Base-by-base conservation (phyloP, 1,140 invertebrate species). In the Drosophila lacteicornis region DNA sequence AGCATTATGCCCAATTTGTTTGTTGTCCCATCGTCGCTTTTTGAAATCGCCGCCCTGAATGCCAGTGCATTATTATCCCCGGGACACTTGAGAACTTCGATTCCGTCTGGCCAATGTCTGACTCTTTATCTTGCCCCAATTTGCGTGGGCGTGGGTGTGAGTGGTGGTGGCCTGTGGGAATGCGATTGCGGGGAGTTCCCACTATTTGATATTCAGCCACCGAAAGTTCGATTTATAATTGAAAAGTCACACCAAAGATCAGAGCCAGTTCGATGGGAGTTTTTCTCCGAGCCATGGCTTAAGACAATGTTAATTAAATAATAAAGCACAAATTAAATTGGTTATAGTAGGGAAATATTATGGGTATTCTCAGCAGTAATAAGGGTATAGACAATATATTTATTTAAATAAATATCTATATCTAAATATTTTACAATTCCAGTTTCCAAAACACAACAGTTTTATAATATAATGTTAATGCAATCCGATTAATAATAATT, bases 1-100 rank as follows among this genome's bases (percentile, higher is more conserved):
- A 36, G 33, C 66, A 77, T 78, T 78, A 78, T 78, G 75, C 66
- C 75, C 76, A 79, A 79, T 79, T 79, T 79, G 76, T 79, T 79
- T 79, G 65, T 78, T 79, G 66, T 70, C 57, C 40, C 45, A 63
- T 38, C 33, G n/a, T 30, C 33, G 43, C 51, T 69, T 70, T 79
- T 79, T 79, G 30, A 78, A 78, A 71, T 57, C 53, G 45, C 76
- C 76, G 66, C 76, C 75, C 46, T 70, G 74, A 78, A 78, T 79
- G 75, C 74, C 74, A 77, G 47, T 70, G 59, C 57, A 76, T 77
- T 78, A 77, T 78, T 70, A 61, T 46, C 36, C 46, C 59, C 50
- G 47, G 56, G 45, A 45, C 76, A 79, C 76, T 79, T 71, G 75
- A 79, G 59, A 55, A 15, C 47, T 49, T 51, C 45, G 63, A 40